A percentile compares a stretch with the other conserved stretches of the same genome.
phyloP scores from a whole-genome alignment of 1,140 invertebrate genomes.

The Hylaeus anthracinus region DNA sequence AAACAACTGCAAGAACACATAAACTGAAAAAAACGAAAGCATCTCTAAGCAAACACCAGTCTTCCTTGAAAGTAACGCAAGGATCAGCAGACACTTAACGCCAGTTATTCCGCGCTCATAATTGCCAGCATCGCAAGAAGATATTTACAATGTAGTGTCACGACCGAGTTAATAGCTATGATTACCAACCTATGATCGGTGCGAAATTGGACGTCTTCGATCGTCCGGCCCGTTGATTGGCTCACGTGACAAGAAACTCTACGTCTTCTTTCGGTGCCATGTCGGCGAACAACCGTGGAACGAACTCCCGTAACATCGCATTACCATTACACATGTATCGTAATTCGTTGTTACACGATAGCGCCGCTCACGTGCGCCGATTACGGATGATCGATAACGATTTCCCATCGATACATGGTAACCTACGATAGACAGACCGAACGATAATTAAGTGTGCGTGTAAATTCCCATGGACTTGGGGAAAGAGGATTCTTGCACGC shows the following conservation, averaged over 20 bases:
- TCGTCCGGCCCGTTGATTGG: too few relatives aligned
- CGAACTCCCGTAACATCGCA: conserved; percentile 7
- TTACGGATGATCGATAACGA: conserved; percentile 25
- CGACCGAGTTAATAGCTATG: conserved; percentile 11
- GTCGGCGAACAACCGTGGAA: conserved; percentile 1
- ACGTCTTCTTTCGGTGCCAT: conserved; percentile 16
- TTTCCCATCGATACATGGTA: background rate
- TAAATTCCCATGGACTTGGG: background rate
- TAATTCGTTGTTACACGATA: conserved; percentile 25
- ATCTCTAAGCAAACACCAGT: background rate
- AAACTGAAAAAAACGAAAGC: too few relatives aligned
- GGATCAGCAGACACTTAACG: background rate
- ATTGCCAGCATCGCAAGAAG: background rate
- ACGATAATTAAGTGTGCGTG: conserved; percentile 19
- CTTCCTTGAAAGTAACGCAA: background rate
- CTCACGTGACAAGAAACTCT: conserved; percentile 18
- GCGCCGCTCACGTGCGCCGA: background rate
- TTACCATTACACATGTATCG: background rate
- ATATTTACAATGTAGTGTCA: conserved; percentile 33
- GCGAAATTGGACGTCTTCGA: conserved; percentile 20
- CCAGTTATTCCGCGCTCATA: background rate
- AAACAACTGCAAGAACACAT: too few relatives aligned
- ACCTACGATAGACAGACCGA: background rate
- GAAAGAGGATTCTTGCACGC: conserved; percentile 7
- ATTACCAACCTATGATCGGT: conserved; percentile 6